Evolutionary conservation across 2,888 invertebrate genomes (phyloP), one percentile per base, ranked within the genome.

Genomic region (Kryphioiulus occultus): DNA sequence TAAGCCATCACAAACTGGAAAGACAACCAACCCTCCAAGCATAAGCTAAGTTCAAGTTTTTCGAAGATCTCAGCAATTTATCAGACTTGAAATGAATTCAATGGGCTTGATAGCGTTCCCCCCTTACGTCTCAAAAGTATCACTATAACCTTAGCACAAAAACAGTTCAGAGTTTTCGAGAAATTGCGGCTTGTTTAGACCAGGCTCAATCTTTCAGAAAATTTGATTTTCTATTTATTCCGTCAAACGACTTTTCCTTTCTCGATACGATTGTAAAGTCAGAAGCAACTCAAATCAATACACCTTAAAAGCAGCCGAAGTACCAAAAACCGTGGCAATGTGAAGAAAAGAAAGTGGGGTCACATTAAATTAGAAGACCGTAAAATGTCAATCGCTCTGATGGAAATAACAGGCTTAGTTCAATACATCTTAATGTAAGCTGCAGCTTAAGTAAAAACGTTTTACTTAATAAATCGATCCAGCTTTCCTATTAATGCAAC

Each of bases 231-330:
- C 3, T 17, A 17, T 17, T 44, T 44, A 44, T 44, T 44, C 44
- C 44, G 44, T 44, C 44, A 10, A 44, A 44, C 7, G 44, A 19
- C 35, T 68, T 68, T 26, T 22, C 68, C 22, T 68, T 68, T 26
- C 68, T 68, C 22, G 10, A 0, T 68, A 12, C 26, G 2, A 22
- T 10, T 26, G 22, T 68, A 22, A 68, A 68, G 22, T 68, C 22
- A 22, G 26, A 68, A 68, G 26, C 26, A 68, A 5, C 22, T 22
- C n/a, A 68, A 68, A 68, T 68, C 68, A 68, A 68, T 68, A 26
- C 68, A 68, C n/a, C 68, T 68, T 68, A 68, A 26, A 68, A 22
- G 68, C 68, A 68, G 68, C 68, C 22, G 68, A 68, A 68, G 22
- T 68, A 68, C 22, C 26, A 22, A 22, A 26, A 7, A 26, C 53